Evolutionary conservation across 2,797 vertebrate species (phyloP).

Genomic region (Labroides dimidiatus): DNA sequence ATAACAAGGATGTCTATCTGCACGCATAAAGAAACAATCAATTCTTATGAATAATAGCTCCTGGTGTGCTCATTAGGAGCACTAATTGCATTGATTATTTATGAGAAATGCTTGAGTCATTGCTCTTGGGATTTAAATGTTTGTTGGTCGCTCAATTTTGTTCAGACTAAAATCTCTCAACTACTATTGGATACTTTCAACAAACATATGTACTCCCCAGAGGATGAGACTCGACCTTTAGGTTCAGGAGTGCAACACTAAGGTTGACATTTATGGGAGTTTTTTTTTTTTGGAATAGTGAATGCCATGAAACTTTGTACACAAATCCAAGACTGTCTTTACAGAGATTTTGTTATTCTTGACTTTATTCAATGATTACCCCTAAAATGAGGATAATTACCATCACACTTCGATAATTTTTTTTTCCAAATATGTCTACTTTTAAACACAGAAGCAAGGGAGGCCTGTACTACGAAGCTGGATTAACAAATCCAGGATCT

Average conservation of each 20-base stretch:
- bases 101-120: too few relatives aligned
- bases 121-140: neutral
- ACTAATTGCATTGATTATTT: too few relatives aligned
- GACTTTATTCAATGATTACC: neutral
- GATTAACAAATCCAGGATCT: too few relatives aligned
- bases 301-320: neutral
- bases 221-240: neutral
- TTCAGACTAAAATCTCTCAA: neutral
- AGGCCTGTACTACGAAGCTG: too few relatives aligned
- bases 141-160: neutral
- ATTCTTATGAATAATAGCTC: neutral
- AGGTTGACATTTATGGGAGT: neutral
- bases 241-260: too few relatives aligned
- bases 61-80: conserved; percentile 4
- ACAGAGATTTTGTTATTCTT: neutral
- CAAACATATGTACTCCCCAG: neutral
- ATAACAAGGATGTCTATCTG: neutral
- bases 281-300: neutral
- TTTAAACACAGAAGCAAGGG: too few relatives aligned
- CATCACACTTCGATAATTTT: too few relatives aligned
- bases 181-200: too few relatives aligned
- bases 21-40: neutral
- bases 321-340: neutral
- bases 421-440: too few relatives aligned
- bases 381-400: too few relatives aligned